Evolutionary conservation across 2,113 vertebrate species (phyloP), one percentile per base, ranked within the genome.

Genomic region (Crypturellus undulatus): DNA sequence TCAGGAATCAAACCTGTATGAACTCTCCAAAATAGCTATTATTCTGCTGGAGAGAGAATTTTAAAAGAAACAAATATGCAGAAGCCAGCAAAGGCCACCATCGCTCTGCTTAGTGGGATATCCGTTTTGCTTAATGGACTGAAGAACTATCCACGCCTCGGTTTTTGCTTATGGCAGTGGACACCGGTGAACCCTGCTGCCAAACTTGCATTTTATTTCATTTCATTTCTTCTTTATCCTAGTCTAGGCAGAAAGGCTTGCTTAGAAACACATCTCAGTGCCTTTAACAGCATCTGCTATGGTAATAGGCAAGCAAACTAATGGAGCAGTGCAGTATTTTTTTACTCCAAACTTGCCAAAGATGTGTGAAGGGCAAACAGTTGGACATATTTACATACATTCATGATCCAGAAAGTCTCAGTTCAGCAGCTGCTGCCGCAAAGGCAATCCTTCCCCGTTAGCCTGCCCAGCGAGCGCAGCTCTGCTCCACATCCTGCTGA

Each of bases 361-460:
- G 92, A 96, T 96, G 94, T 97, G 95, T 97, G 96, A 98, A 98
- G 96, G 97, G 95, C 93, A 95, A 98, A 96, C 76, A 92, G 93
- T 80, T 94, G 94, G 88, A 89, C 77, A 90, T 89, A 89, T 97
- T 96, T 97, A 97, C 95, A 97, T 95, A 95, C 82, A 94, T 88
- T 91, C 88, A 83, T 81, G 95, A 96, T 95, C 94, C 90, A 94
- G 69, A 92, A 97, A 97, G 96, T 96, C 69, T 80, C 73, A 93
- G 68, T 94, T 96, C 92, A 92, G 87, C 84, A 93, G 91, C 77
- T 78, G 87, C 60, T 69, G n/a, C 83, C 51, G 92, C 83, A 96
- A 92, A 92, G 69, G 88, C 94, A 95, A 97, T 96, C 89, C 75
- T 96, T 96, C 96, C 96, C 94, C 40, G 59, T 86, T 47, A 43